Conservation (phyloP, 1,140 invertebrate species). For the Drosophila nikananu region DNA sequence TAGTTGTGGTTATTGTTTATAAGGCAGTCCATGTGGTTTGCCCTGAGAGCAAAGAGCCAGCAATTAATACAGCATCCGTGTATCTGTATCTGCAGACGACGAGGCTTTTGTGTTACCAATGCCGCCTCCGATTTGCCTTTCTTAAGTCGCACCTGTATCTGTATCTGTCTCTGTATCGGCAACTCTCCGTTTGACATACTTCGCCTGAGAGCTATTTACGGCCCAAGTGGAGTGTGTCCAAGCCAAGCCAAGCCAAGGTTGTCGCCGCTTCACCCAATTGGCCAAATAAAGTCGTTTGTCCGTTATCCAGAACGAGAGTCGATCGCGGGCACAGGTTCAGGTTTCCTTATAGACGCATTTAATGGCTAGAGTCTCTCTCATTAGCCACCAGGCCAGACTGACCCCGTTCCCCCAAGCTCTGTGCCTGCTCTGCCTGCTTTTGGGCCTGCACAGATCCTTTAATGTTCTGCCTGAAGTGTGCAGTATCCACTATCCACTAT, state of each 20-base stretch:
- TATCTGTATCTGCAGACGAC: slow-evolving; percentile 46
- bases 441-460: slow-evolving; percentile 19
- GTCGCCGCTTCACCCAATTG: slow-evolving; percentile 74
- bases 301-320: slow-evolving; percentile 55
- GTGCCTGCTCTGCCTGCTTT: slow-evolving; percentile 10
- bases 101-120: slow-evolving; percentile 14
- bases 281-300: slow-evolving; percentile 71
- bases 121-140: slow-evolving; percentile 4
- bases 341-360: slow-evolving; percentile 63
- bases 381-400: slow-evolving; percentile 48
- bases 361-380: slow-evolving; percentile 49
- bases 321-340: slow-evolving; percentile 20
- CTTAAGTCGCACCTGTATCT: neutral
- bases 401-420: slow-evolving; percentile 38
- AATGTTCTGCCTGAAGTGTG: slow-evolving; percentile 7
- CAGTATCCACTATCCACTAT: neutral
- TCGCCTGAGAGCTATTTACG: slow-evolving; percentile 73
- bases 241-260: slow-evolving; percentile 55
- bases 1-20: slow-evolving; percentile 77
- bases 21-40: slow-evolving; percentile 68
- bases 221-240: slow-evolving; percentile 63
- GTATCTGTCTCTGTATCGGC: slow-evolving; percentile 10
- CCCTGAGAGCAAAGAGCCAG: slow-evolving; percentile 47
- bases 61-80: slow-evolving; percentile 68
- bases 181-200: slow-evolving; percentile 58